Conservation (phyloP, 1,140 invertebrate genomes). For the Drosophila bifasciata region DNA sequence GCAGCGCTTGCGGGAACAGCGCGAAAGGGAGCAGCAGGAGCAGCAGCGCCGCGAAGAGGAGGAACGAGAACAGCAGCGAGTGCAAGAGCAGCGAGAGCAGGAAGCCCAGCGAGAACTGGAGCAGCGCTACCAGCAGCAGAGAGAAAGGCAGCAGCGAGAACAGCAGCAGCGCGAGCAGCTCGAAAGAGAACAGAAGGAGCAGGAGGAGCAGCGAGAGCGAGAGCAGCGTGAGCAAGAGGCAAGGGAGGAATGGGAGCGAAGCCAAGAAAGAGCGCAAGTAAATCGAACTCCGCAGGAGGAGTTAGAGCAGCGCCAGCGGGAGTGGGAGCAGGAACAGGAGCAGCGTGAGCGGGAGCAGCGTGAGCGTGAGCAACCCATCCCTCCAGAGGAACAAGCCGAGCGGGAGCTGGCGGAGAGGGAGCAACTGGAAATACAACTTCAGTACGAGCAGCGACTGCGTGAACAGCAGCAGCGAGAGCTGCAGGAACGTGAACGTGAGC, state of each 20-base stretch:
- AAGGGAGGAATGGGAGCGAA: not conserved
- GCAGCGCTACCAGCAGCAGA: not conserved
- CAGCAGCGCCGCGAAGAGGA: constrained; percentile 17
- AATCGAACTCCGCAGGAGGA: not conserved
- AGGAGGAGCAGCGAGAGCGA: not conserved
- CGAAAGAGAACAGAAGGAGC: not conserved
- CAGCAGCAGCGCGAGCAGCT: constrained; percentile 9
- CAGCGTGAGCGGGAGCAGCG: constrained; percentile 16
- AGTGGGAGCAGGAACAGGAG: constrained; percentile 10
- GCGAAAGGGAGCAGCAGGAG: constrained; percentile 1
- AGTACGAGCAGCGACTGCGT: too few relatives aligned
- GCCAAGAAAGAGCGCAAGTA: not conserved
- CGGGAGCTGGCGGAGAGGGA: too few relatives aligned
- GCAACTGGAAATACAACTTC: not conserved
- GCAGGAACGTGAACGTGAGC: not conserved
- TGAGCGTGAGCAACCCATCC: constrained; percentile 24
- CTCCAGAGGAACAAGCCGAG: constrained; percentile 8
- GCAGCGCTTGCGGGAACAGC: not conserved
- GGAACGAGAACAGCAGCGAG: constrained; percentile 2
- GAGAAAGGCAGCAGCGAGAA: constrained; percentile 1
- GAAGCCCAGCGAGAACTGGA: constrained; percentile 4
- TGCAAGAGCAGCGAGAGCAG: constrained; percentile 20
- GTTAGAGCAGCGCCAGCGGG: not conserved
- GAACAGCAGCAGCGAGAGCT: not conserved
- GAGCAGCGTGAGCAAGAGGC: not conserved